Conservation (phyloP, 2,797 vertebrate genomes). For the Poecilia velifera region DNA sequence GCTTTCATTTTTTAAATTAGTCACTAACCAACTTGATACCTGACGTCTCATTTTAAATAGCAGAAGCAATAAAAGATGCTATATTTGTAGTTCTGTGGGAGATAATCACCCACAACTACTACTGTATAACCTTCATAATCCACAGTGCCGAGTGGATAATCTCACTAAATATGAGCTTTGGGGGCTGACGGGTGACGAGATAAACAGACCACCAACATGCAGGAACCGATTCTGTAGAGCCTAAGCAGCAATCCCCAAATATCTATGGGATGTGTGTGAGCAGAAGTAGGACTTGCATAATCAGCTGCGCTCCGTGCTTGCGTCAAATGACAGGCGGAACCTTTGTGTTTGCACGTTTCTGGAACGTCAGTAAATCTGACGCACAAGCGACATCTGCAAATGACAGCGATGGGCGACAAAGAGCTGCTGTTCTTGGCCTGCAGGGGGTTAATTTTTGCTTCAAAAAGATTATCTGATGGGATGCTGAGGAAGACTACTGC, state of each 20-base stretch:
- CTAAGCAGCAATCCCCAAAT: conserved; percentile 8
- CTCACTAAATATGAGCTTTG: conserved; percentile 76
- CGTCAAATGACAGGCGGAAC: conserved; percentile 41
- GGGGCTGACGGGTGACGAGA: conserved; percentile 39
- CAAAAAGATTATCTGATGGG: no score
- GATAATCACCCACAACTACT: conserved; percentile 80
- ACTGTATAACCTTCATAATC: conserved; percentile 78
- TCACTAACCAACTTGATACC: neutral
- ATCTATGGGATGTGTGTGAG: conserved; percentile 9
- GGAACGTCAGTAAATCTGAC: no score
- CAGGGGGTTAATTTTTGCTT: no score
- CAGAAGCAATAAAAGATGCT: conserved; percentile 15
- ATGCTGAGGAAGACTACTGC: no score
- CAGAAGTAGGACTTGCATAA: conserved; percentile 14
- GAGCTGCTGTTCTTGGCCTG: no score
- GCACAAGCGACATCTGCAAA: no score
- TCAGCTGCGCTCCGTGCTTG: conserved; percentile 21
- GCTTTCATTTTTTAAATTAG: neutral
- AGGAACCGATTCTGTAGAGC: conserved; percentile 11
- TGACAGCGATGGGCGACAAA: no score
- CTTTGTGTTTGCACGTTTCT: neutral
- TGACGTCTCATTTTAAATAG: conserved; percentile 11
- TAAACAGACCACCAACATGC: conserved; percentile 45
- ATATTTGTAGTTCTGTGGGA: conserved; percentile 66
- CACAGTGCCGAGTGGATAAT: conserved; percentile 75